Evolutionary conservation across 1,140 invertebrate species (phyloP).

Genomic region (Daktulosphaira vitifoliae): DNA sequence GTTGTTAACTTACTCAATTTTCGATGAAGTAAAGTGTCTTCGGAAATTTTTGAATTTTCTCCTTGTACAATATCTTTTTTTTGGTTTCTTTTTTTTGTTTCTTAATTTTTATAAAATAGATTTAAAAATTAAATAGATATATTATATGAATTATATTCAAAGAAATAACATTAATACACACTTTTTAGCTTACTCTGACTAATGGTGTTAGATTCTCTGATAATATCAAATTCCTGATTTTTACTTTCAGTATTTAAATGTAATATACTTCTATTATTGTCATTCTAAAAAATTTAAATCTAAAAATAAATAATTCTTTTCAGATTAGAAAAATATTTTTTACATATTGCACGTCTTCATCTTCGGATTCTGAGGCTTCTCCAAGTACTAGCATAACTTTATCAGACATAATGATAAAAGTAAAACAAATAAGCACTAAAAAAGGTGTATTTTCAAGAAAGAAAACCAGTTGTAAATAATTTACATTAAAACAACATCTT

Average conservation of each 20-base stretch:
- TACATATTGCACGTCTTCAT: conserved; percentile 11
- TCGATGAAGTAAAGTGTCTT: conserved; percentile 11
- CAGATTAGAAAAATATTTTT: neutral
- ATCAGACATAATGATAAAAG: neutral
- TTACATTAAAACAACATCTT: too few species aligned
- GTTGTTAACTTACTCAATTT: conserved; percentile 16
- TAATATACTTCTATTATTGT: neutral
- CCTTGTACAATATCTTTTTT: neutral
- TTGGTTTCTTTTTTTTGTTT: neutral
- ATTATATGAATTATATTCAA: too few species aligned
- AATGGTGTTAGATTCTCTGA: too few species aligned
- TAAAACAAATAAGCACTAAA: too few species aligned
- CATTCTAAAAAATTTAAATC: neutral
- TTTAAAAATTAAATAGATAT: too few species aligned
- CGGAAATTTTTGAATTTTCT: conserved; percentile 18
- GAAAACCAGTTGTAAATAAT: too few species aligned
- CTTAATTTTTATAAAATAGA: neutral
- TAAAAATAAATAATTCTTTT: neutral
- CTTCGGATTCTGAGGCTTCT: conserved; percentile 17
- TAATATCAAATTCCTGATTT: too few species aligned
- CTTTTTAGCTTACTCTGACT: too few species aligned
- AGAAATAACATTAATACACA: too few species aligned
- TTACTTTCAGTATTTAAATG: too few species aligned
- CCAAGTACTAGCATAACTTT: conserved; percentile 24
- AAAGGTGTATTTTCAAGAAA: too few species aligned